Percentiles rank a stretch among this genome's conserved stretches.
phyloP scores from a whole-genome alignment of 2,113 vertebrate genomes.

The Ovis aries region ARS-UI_Ramb_v3.0 NC_056080.1:95619001-95619500 shows the following conservation, averaged over 20 bases:
- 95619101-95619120: neutral
- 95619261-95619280: neutral
- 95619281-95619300: neutral
- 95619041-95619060: neutral
- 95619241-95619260: neutral
- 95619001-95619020: neutral
- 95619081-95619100: neutral
- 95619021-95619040: neutral
- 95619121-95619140: constrained; percentile 81
- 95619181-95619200: neutral
- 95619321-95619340: neutral
- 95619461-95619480: constrained; percentile 2
- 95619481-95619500: constrained; percentile 4
- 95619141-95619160: neutral
- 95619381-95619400: neutral
- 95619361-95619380: neutral
- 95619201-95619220: neutral
- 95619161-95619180: constrained; percentile 8
- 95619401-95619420: neutral
- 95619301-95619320: constrained; percentile 5
- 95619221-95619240: neutral
- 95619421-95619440: neutral
- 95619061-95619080: neutral
- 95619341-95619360: neutral
- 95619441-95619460: constrained; percentile 21